Evolutionary conservation across 2,888 invertebrate species (phyloP).

Genomic region (Eupelmus urozonus): DNA sequence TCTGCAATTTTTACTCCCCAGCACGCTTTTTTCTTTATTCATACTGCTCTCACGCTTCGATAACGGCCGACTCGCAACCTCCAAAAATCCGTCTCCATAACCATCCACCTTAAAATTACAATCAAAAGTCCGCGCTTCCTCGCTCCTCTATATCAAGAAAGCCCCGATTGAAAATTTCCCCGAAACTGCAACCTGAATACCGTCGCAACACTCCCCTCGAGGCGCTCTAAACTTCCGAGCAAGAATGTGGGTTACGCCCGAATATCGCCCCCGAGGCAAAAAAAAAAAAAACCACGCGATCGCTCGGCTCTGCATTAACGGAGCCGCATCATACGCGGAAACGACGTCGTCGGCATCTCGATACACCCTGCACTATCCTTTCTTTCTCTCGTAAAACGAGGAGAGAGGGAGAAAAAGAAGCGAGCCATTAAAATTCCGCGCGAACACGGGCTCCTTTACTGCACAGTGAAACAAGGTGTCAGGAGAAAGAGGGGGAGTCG

Average conservation of each 20-base stretch:
- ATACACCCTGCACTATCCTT: neutral
- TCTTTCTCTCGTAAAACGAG: conserved; percentile 48
- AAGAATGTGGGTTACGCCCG: neutral
- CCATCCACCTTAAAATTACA: no score
- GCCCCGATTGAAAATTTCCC: neutral
- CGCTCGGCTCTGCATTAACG: no score
- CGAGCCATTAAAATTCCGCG: conserved; percentile 44
- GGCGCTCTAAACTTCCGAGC: neutral
- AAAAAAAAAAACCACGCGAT: neutral
- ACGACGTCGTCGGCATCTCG: conserved; percentile 8
- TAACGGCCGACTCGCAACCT: no score
- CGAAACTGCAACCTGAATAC: neutral
- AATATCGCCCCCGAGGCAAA: neutral
- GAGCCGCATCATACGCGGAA: conserved; percentile 1
- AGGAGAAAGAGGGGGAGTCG: no score
- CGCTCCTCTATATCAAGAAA: no score
- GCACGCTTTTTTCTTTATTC: no score
- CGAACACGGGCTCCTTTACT: conserved; percentile 34
- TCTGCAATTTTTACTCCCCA: no score
- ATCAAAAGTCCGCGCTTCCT: no score
- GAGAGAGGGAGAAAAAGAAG: conserved; percentile 59
- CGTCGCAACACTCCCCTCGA: no score
- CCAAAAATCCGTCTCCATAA: no score
- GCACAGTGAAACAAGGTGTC: neutral
- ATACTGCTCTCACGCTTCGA: no score